Percentiles rank a stretch among this genome's conserved stretches.
These are phyloP conservation scores for Euclidia mi DNA, from an alignment of 2,888 invertebrate species.

Conservation along the genomic window DNA sequence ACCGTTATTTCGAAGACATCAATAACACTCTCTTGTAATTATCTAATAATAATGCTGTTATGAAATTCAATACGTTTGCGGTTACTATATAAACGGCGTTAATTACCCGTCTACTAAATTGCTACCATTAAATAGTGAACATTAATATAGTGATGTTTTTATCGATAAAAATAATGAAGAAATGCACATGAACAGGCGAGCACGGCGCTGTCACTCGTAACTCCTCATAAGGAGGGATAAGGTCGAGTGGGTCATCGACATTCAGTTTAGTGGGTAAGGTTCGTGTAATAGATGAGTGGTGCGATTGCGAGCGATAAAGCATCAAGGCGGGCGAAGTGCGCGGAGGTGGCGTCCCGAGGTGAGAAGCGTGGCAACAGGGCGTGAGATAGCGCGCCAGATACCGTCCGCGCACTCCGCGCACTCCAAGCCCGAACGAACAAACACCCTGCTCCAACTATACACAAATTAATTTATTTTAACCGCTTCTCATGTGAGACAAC, in stretches of 20 bases:
- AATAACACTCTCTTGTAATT: conserved; percentile 28
- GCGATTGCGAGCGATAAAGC: conserved; percentile 82
- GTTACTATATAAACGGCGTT: conserved; percentile 20
- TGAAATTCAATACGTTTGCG: conserved; percentile 16
- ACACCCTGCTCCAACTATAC: conserved; percentile 21
- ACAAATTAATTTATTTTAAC: conserved; percentile 15
- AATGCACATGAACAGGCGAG: conserved; percentile 55
- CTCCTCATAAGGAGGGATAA: conserved; percentile 68
- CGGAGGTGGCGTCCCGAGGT: conserved; percentile 82
- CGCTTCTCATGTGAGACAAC: conserved; percentile 5
- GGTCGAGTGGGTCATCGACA: conserved; percentile 75
- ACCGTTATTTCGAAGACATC: conserved; percentile 32
- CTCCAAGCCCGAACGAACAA: conserved; percentile 9
- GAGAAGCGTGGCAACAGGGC: conserved; percentile 87
- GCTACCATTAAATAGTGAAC: conserved; percentile 24
- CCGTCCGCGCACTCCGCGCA: too few relatives aligned
- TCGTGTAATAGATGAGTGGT: conserved; percentile 81
- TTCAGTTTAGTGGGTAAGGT: conserved; percentile 81
- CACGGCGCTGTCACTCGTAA: conserved; percentile 70
- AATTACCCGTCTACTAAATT: conserved; percentile 26
- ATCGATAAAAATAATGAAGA: conserved; percentile 51
- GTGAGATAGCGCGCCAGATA: conserved; percentile 84
- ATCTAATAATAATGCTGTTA: conserved; percentile 1
- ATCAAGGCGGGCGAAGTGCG: conserved; percentile 71
- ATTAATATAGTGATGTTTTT: conserved; percentile 27